phyloP scores from a whole-genome alignment of 2,797 vertebrate species.

The Holocentrus rufus region DNA sequence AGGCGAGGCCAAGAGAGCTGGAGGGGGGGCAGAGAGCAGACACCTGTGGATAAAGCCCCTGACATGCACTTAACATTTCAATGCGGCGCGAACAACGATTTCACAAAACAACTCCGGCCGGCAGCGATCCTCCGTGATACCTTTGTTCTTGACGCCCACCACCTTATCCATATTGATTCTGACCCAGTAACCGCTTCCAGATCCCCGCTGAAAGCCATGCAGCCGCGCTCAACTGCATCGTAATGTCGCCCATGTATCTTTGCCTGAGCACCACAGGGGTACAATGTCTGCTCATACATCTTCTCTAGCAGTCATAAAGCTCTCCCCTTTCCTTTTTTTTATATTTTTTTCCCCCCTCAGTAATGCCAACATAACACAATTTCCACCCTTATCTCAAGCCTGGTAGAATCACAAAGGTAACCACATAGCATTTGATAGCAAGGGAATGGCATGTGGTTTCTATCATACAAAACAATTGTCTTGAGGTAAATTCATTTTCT shows the following conservation, averaged over 20 bases:
- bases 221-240: neutral
- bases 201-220: neutral
- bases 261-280: neutral
- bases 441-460: neutral
- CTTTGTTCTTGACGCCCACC: neutral
- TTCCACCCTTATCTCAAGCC: neutral
- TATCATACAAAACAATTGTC: neutral
- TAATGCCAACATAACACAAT: neutral
- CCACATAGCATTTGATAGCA: neutral
- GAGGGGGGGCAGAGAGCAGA: neutral
- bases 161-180: slow-evolving; percentile 5
- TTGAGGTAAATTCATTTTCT: neutral
- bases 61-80: neutral
- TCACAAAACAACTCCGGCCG: neutral
- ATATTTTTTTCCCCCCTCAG: too few species aligned
- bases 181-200: neutral
- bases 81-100: neutral
- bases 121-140: slow-evolving; percentile 3
- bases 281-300: neutral
- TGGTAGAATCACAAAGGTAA: neutral
- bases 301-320: neutral
- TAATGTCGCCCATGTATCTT: neutral
- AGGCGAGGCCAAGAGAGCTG: neutral
- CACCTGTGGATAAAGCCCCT: slow-evolving; percentile 12
- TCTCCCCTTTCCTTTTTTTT: neutral